Conservation (phyloP, 2,888 invertebrate species). For the Willowsia nigromaculata region DNA sequence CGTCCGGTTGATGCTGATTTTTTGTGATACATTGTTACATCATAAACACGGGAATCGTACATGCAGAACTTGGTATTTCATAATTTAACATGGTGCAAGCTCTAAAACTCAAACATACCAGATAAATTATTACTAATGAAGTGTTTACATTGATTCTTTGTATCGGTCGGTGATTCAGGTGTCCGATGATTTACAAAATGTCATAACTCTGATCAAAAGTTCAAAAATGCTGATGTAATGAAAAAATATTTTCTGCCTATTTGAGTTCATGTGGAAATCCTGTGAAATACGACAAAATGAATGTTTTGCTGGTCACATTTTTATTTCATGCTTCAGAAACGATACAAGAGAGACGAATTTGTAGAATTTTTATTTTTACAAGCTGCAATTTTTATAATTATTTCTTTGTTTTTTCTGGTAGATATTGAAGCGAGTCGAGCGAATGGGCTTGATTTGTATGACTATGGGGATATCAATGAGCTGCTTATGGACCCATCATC, state of each 20-base stretch:
- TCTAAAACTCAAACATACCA: too few species aligned
- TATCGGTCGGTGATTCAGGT: too few species aligned
- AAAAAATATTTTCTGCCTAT: slow-evolving; percentile 29
- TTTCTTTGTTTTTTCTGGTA: slow-evolving; percentile 80
- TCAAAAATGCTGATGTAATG: slow-evolving; percentile 28
- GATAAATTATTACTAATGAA: too few species aligned
- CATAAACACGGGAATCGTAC: too few species aligned
- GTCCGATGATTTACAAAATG: too few species aligned
- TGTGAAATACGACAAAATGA: slow-evolving; percentile 3
- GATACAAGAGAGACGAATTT: background rate
- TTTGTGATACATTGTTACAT: background rate
- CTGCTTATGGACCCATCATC: slow-evolving; percentile 85
- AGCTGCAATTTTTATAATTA: slow-evolving; percentile 20
- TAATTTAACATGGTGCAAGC: background rate
- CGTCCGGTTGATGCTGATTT: slow-evolving; percentile 8
- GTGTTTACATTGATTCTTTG: background rate
- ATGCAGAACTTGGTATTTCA: background rate
- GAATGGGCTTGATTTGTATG: slow-evolving; percentile 84
- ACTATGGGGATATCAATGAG: slow-evolving; percentile 87
- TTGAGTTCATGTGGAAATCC: slow-evolving; percentile 64
- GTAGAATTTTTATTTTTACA: background rate
- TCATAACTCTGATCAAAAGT: background rate
- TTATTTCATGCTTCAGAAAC: slow-evolving; percentile 43
- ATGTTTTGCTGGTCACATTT: background rate
- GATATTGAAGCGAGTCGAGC: slow-evolving; percentile 89